Evolutionary conservation across 2,888 invertebrate genomes (phyloP), one percentile per base, ranked within the genome.

Genomic region (Archips crataeganus): DNA sequence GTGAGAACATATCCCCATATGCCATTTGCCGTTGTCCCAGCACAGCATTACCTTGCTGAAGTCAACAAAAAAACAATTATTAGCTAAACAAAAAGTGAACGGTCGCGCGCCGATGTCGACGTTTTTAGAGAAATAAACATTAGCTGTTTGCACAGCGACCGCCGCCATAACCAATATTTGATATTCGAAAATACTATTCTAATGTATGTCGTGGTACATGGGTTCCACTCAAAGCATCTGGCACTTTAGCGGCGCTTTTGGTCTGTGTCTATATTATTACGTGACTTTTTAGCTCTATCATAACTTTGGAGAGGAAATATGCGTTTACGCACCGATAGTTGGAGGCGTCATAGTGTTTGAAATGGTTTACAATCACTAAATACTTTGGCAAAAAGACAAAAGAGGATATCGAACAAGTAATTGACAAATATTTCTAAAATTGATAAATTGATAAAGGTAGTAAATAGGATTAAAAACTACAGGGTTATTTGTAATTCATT

Each of bases 91-190:
- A 91, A 91, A 91, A 90, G 87, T 89, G 88, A 92, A 85, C 90
- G 90, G 88, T 87, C 92, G 90, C 88, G 87, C 84, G 91, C 88
- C 90, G 91, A 87, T 89, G 93, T 84, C 84, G 77, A 87, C 84
- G 85, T 92, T 94, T 90, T 94, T 92, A 94, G 93, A 92, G 93
- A 90, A 91, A 94, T 92, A 94, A 94, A 94, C 91, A 94, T 91
- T 87, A 90, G 87, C 87, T 93, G 92, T 94, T 90, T 93, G 88
- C 89, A 85, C 82, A 93, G 88, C 90, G 93, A 89, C 91, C 93
- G 90, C 89, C 90, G 91, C 90, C 90, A 93, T 87, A 88, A 90
- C 86, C 85, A 94, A 94, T 94, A 94, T 94, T 94, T 89, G 90
- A 91, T 90, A 89, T 93, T 94, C 90, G 93, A 94, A 94, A 94